Conservation (phyloP, 2,888 invertebrate species). For the Hirtodrosophila trivittata region DNA sequence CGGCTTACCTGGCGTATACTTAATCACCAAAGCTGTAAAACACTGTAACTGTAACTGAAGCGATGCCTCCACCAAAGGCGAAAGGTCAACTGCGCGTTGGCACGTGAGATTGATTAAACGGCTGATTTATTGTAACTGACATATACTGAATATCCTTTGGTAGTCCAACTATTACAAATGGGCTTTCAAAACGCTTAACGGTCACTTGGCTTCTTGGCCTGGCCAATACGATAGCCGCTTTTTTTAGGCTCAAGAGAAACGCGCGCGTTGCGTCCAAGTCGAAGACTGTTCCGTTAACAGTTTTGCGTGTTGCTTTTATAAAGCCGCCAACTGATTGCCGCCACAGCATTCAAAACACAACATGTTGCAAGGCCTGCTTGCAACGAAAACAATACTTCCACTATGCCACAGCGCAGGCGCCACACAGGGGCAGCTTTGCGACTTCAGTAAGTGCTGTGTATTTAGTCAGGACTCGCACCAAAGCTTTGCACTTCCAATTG, state of each 20-base stretch:
- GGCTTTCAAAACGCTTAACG: slow-evolving; percentile 31
- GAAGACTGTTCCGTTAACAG: slow-evolving; percentile 46
- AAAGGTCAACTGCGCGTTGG: slow-evolving; percentile 55
- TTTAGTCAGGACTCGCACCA: slow-evolving; percentile 47
- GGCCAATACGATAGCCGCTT: neutral
- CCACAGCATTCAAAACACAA: slow-evolving; percentile 72
- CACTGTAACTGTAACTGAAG: slow-evolving; percentile 23
- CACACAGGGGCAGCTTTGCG: neutral
- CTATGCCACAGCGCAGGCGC: slow-evolving; percentile 38
- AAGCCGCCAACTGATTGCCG: slow-evolving; percentile 47
- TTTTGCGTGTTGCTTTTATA: slow-evolving; percentile 55
- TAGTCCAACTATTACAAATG: slow-evolving; percentile 26
- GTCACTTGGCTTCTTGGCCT: slow-evolving; percentile 7
- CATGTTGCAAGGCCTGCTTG: slow-evolving; percentile 58
- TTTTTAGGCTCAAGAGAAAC: slow-evolving; percentile 14
- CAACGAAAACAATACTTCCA: slow-evolving; percentile 67
- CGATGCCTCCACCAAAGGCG: slow-evolving; percentile 22
- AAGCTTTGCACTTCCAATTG: slow-evolving; percentile 26
- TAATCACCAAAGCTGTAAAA: slow-evolving; percentile 55
- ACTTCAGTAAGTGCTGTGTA: neutral
- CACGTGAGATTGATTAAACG: slow-evolving; percentile 72
- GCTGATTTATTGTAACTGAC: slow-evolving; percentile 57
- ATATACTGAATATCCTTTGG: neutral
- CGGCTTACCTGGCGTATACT: slow-evolving; percentile 69
- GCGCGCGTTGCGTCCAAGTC: slow-evolving; percentile 59